A percentile compares a stretch with the other conserved stretches of the same genome.
These are phyloP conservation scores for Dufourea novaeangliae DNA, from an alignment of 1,140 invertebrate genomes.

Conservation along the genomic window DNA sequence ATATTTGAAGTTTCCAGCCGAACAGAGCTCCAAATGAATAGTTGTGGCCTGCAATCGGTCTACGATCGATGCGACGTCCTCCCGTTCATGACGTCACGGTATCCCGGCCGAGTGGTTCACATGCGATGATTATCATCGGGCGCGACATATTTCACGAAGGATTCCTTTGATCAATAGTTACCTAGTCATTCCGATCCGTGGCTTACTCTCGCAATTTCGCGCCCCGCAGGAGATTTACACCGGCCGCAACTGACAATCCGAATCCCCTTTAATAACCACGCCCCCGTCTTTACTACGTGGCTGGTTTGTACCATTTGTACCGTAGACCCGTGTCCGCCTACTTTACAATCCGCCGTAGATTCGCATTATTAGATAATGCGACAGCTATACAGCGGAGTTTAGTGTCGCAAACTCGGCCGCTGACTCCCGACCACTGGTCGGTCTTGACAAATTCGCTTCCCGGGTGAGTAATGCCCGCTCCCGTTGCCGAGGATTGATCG, in stretches of 20 bases:
- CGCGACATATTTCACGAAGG: slow-evolving; percentile 44
- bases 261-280: slow-evolving; percentile 64
- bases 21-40: background rate
- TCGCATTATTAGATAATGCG: slow-evolving; percentile 62
- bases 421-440: slow-evolving; percentile 1
- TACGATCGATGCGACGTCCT: background rate
- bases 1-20: background rate
- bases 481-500: background rate
- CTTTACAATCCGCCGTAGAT: slow-evolving; percentile 61
- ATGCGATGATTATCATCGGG: slow-evolving; percentile 33
- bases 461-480: slow-evolving; percentile 34
- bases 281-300: slow-evolving; percentile 48
- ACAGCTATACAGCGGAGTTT: slow-evolving; percentile 58
- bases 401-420: background rate
- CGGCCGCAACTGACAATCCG: slow-evolving; percentile 59
- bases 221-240: slow-evolving; percentile 54
- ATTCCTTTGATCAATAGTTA: slow-evolving; percentile 62
- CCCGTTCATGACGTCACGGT: slow-evolving; percentile 9
- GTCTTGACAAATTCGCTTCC: slow-evolving; percentile 31
- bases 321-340: slow-evolving; percentile 49
- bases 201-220: slow-evolving; percentile 58
- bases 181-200: slow-evolving; percentile 38
- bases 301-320: slow-evolving; percentile 53
- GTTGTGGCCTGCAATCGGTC: background rate
- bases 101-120: background rate